Evolutionary conservation across 2,797 vertebrate genomes (phyloP), one percentile per base, ranked within the genome.

Genomic region (Natrix natrix): DNA sequence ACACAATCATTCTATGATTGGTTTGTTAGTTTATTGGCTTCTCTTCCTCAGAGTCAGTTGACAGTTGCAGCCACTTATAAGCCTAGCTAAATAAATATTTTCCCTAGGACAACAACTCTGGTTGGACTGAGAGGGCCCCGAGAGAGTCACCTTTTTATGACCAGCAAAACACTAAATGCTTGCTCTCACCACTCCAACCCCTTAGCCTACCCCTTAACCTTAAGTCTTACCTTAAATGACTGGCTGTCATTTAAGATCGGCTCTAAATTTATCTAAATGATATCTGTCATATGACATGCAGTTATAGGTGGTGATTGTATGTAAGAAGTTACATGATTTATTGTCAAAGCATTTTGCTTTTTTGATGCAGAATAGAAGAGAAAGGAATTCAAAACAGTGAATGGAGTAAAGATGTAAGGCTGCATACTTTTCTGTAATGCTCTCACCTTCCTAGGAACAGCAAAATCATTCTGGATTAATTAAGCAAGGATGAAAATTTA

Each of bases 401-500:
- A 5, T 32, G 69, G 54, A 91, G n/a, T 24, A 93, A 94, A 63
- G 54, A 60, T 92, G 66, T 69, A n/a, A 22, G 94, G 1, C 54
- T 16, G 17, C 6, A 61, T 74, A 78, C 4, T 89, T 87, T 92
- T 3, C 0, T 74, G 87, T 59, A 63, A 86, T 11, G 1, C n/a
- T 93, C 6, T 32, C 61, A 55, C 59, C n/a, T 88, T 63, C 55
- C 87, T 93, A 57, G 93, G 93, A 96, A 89, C 1, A 88, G 69
- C 57, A 20, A 0, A 54, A 92, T 88, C 90, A 93, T 94, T 66
- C 87, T 94, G 74, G 88, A 74, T 57, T 94, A 93, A 86, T 92
- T 92, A 86, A 96, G 56, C 94, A 86, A 93, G 92, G 48, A 89
- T 91, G 86, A 91, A 28, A 94, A 95, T 66, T 43, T 48, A 69